These are phyloP conservation scores for Callionymus lyra DNA, from an alignment of 2,113 vertebrate genomes.

Conservation along the genomic window DNA sequence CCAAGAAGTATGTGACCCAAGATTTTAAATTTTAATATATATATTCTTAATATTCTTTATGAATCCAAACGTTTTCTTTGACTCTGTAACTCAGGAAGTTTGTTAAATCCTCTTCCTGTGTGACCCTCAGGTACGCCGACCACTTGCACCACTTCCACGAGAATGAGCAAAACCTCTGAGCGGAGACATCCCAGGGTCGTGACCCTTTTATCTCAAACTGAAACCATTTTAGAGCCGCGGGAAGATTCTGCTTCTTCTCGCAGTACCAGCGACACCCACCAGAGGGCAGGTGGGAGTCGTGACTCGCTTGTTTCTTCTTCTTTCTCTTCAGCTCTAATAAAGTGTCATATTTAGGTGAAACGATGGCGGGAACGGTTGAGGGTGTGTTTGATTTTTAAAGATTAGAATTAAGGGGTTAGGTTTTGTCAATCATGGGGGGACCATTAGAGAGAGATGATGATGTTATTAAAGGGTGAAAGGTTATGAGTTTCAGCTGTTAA, in stretches of 20 bases:
- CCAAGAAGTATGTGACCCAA: slow-evolving; percentile 81
- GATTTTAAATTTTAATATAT: no score
- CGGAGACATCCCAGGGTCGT: slow-evolving; percentile 26
- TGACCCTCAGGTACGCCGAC: slow-evolving; percentile 77
- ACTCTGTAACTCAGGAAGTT: no score
- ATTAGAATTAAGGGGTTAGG: no score
- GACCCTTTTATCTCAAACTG: not conserved
- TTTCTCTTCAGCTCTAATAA: slow-evolving; percentile 6
- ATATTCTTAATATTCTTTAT: no score
- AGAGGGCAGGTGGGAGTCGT: slow-evolving; percentile 16
- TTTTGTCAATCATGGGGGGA: slow-evolving; percentile 27
- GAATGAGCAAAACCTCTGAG: slow-evolving; percentile 68
- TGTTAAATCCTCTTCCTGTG: not conserved
- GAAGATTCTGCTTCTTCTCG: slow-evolving; percentile 10
- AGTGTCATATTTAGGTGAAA: not conserved
- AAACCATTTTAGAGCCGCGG: not conserved
- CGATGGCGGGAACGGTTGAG: no score
- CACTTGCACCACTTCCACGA: slow-evolving; percentile 92
- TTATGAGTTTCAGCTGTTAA: no score
- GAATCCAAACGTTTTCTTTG: no score
- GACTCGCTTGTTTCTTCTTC: slow-evolving; percentile 1
- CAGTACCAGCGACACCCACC: slow-evolving; percentile 16
- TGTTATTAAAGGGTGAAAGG: no score
- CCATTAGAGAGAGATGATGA: not conserved
- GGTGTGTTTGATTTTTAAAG: no score